These are phyloP conservation scores for Gymnocheta viridis DNA, from an alignment of 2,888 invertebrate species.

Conservation along the genomic window DNA sequence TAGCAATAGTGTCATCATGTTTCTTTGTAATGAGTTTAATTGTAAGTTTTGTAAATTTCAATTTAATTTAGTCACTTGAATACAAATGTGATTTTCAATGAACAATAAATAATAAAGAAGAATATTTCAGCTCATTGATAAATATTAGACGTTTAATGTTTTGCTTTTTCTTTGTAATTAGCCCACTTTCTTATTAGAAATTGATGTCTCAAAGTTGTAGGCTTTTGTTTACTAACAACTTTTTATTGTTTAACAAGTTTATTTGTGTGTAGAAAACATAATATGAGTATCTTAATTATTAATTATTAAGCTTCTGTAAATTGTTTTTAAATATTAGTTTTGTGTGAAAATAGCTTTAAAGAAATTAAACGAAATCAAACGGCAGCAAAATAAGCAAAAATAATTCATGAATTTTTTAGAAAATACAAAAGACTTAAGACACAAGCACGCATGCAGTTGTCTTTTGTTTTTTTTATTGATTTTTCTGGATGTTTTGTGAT, in stretches of 20 bases:
- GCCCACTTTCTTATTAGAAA: slow-evolving; percentile 58
- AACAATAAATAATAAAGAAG: not conserved
- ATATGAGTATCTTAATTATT: not conserved
- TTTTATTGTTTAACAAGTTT: not conserved
- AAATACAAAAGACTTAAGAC: slow-evolving; percentile 64
- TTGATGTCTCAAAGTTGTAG: slow-evolving; percentile 11
- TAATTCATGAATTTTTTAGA: not conserved
- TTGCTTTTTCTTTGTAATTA: slow-evolving; percentile 43
- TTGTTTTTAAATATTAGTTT: not conserved
- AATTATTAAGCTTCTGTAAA: not conserved
- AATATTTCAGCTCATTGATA: slow-evolving; percentile 48
- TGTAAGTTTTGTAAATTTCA: not conserved
- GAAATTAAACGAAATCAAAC: not conserved
- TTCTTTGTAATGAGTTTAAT: slow-evolving; percentile 5
- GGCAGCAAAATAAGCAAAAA: not conserved
- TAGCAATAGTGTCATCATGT: slow-evolving; percentile 44
- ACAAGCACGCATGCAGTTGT: slow-evolving; percentile 59
- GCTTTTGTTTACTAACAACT: not conserved
- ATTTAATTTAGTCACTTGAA: slow-evolving; percentile 10
- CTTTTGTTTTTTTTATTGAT: slow-evolving; percentile 1
- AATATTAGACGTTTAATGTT: slow-evolving; percentile 21
- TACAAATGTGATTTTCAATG: not conserved
- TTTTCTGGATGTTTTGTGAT: slow-evolving; percentile 39
- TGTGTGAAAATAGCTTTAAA: not conserved
- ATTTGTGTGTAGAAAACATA: too few relatives aligned